Evolutionary conservation across 2,888 invertebrate genomes (phyloP).

Genomic region (Caradrina clavipalpis): DNA sequence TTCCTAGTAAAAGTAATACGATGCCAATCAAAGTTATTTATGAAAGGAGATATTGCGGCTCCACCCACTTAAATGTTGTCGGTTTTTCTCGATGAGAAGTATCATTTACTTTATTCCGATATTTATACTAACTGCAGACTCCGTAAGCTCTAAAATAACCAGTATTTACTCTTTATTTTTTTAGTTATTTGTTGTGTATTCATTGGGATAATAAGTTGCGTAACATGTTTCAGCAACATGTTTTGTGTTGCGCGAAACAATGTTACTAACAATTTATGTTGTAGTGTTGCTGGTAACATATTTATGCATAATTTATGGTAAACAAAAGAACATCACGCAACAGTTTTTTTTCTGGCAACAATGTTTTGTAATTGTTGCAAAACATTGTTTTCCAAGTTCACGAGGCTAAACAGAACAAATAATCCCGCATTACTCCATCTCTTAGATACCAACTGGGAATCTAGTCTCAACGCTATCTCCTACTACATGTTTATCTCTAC

Average conservation of each 20-base stretch:
- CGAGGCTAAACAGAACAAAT: background rate
- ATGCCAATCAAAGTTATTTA: constrained; percentile 27
- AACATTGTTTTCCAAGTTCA: background rate
- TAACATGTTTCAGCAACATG: background rate
- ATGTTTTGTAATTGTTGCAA: background rate
- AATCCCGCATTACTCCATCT: background rate
- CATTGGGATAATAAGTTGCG: background rate
- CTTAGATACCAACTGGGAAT: too few species aligned
- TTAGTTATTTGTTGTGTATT: background rate
- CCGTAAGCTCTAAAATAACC: background rate
- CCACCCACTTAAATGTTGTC: background rate
- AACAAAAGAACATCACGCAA: background rate
- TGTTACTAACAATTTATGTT: too few species aligned
- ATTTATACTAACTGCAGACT: background rate
- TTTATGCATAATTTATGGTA: too few species aligned
- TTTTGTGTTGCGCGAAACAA: too few species aligned
- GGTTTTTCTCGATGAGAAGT: background rate
- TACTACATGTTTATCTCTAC: background rate
- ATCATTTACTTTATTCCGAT: background rate
- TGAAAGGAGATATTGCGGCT: constrained; percentile 15
- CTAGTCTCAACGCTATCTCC: background rate
- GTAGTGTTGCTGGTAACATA: too few species aligned
- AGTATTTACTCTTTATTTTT: background rate
- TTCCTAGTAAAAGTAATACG: constrained; percentile 29
- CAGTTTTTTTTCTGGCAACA: background rate